A percentile compares a stretch with the other conserved stretches of the same genome.
Conservation (phyloP, 2,888 invertebrate genomes). For the Hecatera dysodea region DNA sequence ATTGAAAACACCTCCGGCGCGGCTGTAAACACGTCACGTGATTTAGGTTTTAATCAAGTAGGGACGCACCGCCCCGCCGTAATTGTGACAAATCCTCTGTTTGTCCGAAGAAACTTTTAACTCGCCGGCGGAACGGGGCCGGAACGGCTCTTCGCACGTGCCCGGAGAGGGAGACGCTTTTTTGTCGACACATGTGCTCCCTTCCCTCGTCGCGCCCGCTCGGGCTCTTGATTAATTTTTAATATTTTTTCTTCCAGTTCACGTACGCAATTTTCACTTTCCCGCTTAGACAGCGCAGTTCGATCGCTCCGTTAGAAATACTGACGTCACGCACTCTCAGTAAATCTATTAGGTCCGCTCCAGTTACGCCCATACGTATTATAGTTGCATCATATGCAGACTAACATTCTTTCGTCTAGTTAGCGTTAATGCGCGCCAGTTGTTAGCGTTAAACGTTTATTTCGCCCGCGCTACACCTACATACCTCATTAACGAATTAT, state of each 20-base stretch:
- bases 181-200: conserved; percentile 90
- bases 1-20: conserved; percentile 90
- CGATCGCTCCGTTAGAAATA: conserved; percentile 63
- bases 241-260: conserved; percentile 90
- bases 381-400: conserved; percentile 73
- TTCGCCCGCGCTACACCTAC: conserved; percentile 90
- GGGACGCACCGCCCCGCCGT: conserved; percentile 89
- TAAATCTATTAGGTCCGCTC: conserved; percentile 76
- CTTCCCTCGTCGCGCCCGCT: conserved; percentile 69
- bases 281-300: conserved; percentile 79
- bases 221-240: conserved; percentile 89
- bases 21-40: conserved; percentile 91
- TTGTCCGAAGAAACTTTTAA: conserved; percentile 91
- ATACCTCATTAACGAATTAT: conserved; percentile 90
- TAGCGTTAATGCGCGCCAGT: conserved; percentile 82
- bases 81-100: conserved; percentile 91
- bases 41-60: conserved; percentile 91
- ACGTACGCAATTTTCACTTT: conserved; percentile 91
- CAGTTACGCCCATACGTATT: conserved; percentile 56
- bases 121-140: conserved; percentile 85
- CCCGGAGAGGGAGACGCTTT: conserved; percentile 86
- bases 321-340: conserved; percentile 72
- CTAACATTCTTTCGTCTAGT: conserved; percentile 77
- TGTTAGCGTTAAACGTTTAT: conserved; percentile 83
- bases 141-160: conserved; percentile 89